Base-by-base conservation (phyloP, 64 coral and sea anemone genomes). In the Cladopsammia gracilis region DNA sequence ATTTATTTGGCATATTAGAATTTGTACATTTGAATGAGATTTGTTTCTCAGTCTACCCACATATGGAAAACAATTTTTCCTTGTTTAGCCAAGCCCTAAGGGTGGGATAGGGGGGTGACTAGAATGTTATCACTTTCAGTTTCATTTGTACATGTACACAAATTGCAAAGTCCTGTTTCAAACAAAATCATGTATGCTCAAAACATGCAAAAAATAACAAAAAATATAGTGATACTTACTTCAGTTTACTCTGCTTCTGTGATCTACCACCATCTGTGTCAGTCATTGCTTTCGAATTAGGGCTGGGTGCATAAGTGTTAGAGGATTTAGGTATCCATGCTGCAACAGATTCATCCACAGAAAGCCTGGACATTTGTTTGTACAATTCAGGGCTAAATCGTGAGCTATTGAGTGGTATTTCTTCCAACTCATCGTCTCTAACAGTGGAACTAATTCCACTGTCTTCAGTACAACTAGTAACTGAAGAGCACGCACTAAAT, bases 371-470 rank as follows among this genome's bases (percentile, higher is more conserved):
- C n/a, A 91, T 88, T 94, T 97, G 77, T 64, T 97, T 83, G 61
- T 82, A 71, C 34, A 97, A 88, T 57, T 94, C 88, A 24, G 88
- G 76, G 64, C 67, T 91, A n/a, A 82, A 91, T 59, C 49, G 70
- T 46, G 83, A 89, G 72, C 90, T 89, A 91, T 92, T 77, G 13
- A 97, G 92, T 9, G 96, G 96, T 13, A 97, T 97, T 90, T 97
- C 96, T 43, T 97, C 96, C 48, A 97, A 59, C 43, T 97, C 96
- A 42, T 97, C 96, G 52, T 97, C 96, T 76, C 96, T 79, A 23
- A 97, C 96, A 51, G 92, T 94, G 12, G 96, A 97, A 13, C 88
- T 94, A 34, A 97, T 94, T 10, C 96, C 96, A 94, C 96, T 97
- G 46, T 97, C 96, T 74, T 94, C 96, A 66, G 95, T 92, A 91